Conservation (phyloP, 2,797 vertebrate species). For the Presbytis comata region DNA sequence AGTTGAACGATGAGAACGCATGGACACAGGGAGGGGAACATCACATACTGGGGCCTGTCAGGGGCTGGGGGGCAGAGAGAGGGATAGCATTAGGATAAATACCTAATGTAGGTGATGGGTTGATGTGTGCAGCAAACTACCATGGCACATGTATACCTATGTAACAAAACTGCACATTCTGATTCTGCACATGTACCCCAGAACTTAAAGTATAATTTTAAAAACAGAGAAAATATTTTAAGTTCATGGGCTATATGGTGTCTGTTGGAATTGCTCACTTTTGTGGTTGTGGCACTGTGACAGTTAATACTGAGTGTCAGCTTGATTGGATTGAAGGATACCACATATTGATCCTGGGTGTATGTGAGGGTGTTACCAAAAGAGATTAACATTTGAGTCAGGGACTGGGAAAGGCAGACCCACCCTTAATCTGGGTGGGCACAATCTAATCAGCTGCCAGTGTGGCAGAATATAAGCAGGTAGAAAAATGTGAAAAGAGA, state of each 20-base stretch:
- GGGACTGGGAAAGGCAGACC: neutral
- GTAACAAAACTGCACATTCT: too few relatives aligned
- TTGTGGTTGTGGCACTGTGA: neutral
- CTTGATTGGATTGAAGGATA: neutral
- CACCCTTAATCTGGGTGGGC: neutral
- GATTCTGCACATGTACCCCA: too few relatives aligned
- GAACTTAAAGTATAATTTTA: too few relatives aligned
- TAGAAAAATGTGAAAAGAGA: neutral
- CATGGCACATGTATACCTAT: too few relatives aligned
- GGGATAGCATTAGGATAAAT: too few relatives aligned
- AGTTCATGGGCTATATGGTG: neutral
- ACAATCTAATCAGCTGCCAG: neutral
- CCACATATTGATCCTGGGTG: neutral
- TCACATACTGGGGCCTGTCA: too few relatives aligned
- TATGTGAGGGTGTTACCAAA: neutral
- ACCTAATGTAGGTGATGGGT: too few relatives aligned
- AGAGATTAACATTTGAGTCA: neutral
- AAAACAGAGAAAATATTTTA: neutral
- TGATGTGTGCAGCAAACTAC: too few relatives aligned
- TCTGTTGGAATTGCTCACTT: neutral
- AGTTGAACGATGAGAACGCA: too few relatives aligned
- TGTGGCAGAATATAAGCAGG: neutral
- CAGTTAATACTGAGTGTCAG: neutral
- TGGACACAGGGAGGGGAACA: too few relatives aligned
- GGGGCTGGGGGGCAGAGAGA: too few relatives aligned